Conservation (phyloP, 2,888 invertebrate species). For the Dolichopus griseipennis region DNA sequence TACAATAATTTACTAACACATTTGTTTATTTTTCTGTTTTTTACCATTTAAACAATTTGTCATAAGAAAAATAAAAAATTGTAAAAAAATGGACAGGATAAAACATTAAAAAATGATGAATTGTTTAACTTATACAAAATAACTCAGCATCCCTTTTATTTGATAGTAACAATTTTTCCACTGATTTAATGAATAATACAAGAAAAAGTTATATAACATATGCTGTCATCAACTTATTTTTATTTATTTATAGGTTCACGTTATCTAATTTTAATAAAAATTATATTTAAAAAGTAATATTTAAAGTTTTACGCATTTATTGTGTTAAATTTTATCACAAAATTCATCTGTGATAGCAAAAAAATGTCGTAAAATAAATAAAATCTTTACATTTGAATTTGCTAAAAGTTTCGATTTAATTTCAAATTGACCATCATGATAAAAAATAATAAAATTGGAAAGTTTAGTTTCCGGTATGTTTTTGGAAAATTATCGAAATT, state of each 20-base stretch:
- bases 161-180: no score
- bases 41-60: not conserved
- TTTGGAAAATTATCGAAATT: no score
- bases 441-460: no score
- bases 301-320: not conserved
- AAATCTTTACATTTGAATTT: no score
- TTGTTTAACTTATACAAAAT: not conserved
- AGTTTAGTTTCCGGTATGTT: no score
- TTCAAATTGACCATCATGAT: no score
- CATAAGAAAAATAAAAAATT: not conserved
- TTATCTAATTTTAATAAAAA: constrained; percentile 3
- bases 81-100: not conserved
- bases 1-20: not conserved
- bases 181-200: no score
- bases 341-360: not conserved
- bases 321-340: not conserved
- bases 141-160: not conserved
- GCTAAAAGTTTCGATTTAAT: no score
- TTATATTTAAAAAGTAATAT: not conserved
- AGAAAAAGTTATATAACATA: not conserved
- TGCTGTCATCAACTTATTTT: not conserved
- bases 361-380: no score
- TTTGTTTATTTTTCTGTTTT: not conserved
- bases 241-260: no score
- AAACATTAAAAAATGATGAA: constrained; percentile 3